A percentile compares a stretch with the other conserved stretches of the same genome.
phyloP scores from a whole-genome alignment of 1,140 invertebrate genomes.

The Cataglyphis hispanica region DNA sequence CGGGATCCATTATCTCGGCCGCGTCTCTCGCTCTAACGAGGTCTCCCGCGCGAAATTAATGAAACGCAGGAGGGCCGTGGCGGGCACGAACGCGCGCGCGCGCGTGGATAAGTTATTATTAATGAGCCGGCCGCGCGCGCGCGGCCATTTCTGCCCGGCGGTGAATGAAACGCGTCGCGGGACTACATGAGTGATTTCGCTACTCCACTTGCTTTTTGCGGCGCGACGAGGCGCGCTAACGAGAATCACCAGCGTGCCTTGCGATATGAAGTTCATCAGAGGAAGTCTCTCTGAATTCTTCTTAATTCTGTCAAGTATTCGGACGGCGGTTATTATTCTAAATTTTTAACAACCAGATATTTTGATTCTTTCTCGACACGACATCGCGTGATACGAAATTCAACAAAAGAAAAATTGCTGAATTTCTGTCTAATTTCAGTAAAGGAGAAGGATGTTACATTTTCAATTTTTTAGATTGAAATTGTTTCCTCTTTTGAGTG shows the following conservation, averaged over 20 bases:
- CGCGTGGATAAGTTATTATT: constrained; percentile 64
- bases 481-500: neutral
- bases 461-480: neutral
- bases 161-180: constrained; percentile 63
- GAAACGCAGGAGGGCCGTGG: constrained; percentile 53
- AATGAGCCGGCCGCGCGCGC: constrained; percentile 46
- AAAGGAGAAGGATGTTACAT: neutral
- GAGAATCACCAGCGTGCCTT: constrained; percentile 47
- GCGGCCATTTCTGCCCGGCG: constrained; percentile 54
- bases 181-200: constrained; percentile 53
- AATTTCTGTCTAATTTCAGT: neutral
- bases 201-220: constrained; percentile 55
- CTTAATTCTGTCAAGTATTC: neutral
- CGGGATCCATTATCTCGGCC: constrained; percentile 56
- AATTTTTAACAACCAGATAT: neutral
- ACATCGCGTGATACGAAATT: neutral
- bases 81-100: constrained; percentile 34
- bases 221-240: constrained; percentile 55
- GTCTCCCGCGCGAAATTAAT: constrained; percentile 60
- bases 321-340: neutral
- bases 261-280: constrained; percentile 34
- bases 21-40: constrained; percentile 59
- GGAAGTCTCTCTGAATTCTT: constrained; percentile 10
- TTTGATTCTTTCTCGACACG: neutral
- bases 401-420: neutral